Conservation (phyloP, 92 coral and sea anemone species). For the Epizoanthus fatuus region DNA sequence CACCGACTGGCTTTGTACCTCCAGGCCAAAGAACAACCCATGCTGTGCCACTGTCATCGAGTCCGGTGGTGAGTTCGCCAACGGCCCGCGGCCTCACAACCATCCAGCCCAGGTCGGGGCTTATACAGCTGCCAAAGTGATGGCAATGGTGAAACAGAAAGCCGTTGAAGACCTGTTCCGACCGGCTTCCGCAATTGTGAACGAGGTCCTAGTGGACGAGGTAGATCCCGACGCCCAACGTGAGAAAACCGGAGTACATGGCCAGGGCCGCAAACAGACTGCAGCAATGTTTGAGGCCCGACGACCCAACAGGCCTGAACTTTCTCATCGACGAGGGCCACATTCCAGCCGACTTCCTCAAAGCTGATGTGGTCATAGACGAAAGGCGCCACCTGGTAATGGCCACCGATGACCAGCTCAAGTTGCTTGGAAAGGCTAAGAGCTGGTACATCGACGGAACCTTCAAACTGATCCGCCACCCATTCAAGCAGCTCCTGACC, state of each 20-base stretch:
- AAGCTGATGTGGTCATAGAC: too few species aligned
- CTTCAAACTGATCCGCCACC: too few species aligned
- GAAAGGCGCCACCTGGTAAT: too few species aligned
- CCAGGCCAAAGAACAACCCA: background rate
- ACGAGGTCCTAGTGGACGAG: background rate
- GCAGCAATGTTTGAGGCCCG: background rate
- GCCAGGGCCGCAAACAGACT: conserved; percentile 25
- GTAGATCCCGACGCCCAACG: background rate
- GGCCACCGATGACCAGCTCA: too few species aligned
- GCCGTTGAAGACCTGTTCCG: background rate
- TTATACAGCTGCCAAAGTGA: background rate
- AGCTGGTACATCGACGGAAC: too few species aligned
- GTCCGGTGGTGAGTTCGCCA: background rate
- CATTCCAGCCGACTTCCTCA: too few species aligned
- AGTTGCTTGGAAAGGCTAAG: too few species aligned
- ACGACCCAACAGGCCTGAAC: conserved; percentile 4
- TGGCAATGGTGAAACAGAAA: background rate
- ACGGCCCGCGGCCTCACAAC: background rate
- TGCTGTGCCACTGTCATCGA: background rate
- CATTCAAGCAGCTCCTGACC: too few species aligned
- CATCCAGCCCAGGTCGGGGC: background rate
- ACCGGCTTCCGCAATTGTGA: background rate
- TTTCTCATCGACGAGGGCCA: conserved; percentile 7
- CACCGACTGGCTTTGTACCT: background rate
- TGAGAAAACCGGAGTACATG: background rate